These are phyloP conservation scores for Parazoanthus swiftii DNA, from an alignment of 92 coral and sea anemone species.

Conservation along the genomic window DNA sequence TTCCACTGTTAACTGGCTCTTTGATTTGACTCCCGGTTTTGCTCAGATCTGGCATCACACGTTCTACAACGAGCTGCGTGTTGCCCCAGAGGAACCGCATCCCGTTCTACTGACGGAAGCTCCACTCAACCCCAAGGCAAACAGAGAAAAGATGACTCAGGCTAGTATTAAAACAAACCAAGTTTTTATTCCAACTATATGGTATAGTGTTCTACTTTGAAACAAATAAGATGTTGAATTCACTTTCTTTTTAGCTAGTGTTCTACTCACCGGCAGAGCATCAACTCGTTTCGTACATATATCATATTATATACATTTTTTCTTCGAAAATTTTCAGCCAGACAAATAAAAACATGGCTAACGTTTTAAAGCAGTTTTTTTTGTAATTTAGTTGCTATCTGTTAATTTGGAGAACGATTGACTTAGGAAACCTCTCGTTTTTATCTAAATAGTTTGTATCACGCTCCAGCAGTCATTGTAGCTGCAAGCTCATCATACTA, in stretches of 20 bases:
- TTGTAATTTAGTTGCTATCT: too few relatives aligned
- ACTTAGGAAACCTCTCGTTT: not conserved
- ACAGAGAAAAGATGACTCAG: constrained; percentile 90
- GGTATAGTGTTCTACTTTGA: not conserved
- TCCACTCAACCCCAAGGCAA: constrained; percentile 88
- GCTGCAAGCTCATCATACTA: not conserved
- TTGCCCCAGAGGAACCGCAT: constrained; percentile 81
- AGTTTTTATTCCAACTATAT: too few relatives aligned
- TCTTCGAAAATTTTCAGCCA: too few relatives aligned
- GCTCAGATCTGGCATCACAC: constrained; percentile 77
- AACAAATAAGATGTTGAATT: too few relatives aligned
- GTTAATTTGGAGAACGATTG: not conserved
- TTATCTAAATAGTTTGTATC: not conserved
- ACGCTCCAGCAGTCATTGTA: not conserved
- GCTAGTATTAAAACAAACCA: constrained; percentile 1
- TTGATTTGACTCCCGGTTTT: not conserved
- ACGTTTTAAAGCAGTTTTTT: not conserved
- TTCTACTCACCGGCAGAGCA: too few relatives aligned
- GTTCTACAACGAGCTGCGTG: constrained; percentile 73
- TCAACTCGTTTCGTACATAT: too few relatives aligned
- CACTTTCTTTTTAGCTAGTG: too few relatives aligned
- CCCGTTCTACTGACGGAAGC: constrained; percentile 87
- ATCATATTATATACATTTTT: too few relatives aligned
- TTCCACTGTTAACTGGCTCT: not conserved
- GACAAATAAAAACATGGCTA: too few relatives aligned